Conservation (phyloP, 2,113 vertebrate species). For the Pelobates fuscus region DNA sequence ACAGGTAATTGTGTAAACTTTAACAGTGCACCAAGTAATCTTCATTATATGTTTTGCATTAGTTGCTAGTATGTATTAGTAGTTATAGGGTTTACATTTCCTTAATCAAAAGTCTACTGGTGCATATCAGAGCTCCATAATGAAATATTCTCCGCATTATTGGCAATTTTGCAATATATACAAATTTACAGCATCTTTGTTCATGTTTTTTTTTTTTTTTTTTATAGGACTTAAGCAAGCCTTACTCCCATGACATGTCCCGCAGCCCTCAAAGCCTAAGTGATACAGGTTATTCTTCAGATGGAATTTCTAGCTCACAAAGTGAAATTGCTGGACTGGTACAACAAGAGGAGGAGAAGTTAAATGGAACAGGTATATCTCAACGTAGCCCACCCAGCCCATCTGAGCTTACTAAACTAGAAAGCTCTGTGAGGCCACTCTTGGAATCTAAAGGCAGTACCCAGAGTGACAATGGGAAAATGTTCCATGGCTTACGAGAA, state of each 20-base stretch:
- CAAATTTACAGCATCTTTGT: too few relatives aligned
- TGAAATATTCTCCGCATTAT: too few relatives aligned
- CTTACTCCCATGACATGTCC: slow-evolving; percentile 88
- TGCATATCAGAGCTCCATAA: too few relatives aligned
- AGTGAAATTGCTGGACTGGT: slow-evolving; percentile 92
- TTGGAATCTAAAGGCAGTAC: slow-evolving; percentile 74
- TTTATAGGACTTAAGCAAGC: slow-evolving; percentile 84
- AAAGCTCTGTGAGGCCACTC: slow-evolving; percentile 85
- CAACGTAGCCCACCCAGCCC: slow-evolving; percentile 81
- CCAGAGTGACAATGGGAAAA: slow-evolving; percentile 56
- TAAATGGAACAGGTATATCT: slow-evolving; percentile 78
- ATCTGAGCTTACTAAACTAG: slow-evolving; percentile 89
- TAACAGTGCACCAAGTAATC: too few relatives aligned
- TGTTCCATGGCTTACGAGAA: slow-evolving; percentile 61
- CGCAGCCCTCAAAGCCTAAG: slow-evolving; percentile 92
- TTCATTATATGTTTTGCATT: too few relatives aligned
- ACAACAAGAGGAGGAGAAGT: slow-evolving; percentile 86
- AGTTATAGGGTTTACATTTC: too few relatives aligned
- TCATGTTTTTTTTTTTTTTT: slow-evolving; percentile 46
- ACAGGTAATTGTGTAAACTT: too few relatives aligned
- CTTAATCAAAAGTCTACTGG: too few relatives aligned
- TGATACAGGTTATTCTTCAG: slow-evolving; percentile 96
- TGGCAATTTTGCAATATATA: too few relatives aligned
- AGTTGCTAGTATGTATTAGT: too few relatives aligned
- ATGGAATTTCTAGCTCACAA: slow-evolving; percentile 93